Evolutionary conservation across 2,888 invertebrate genomes (phyloP).

Genomic region (Plebejus melissa): DNA sequence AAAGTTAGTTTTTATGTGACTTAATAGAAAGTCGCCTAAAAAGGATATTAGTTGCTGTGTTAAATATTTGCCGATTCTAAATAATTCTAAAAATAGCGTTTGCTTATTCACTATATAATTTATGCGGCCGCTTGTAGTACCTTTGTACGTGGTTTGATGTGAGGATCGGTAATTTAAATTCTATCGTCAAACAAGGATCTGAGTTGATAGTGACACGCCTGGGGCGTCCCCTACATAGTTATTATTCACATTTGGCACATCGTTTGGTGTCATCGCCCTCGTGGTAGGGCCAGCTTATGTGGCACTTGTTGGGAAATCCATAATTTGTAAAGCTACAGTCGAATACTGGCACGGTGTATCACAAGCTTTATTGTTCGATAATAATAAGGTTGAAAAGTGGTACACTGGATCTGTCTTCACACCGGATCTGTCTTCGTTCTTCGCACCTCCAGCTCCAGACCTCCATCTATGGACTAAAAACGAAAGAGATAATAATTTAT

Average conservation of each 20-base stretch:
- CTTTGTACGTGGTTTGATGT: constrained; percentile 7
- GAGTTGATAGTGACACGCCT: constrained; percentile 47
- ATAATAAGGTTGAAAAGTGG: background rate
- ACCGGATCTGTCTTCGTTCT: too few relatives aligned
- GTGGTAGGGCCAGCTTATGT: constrained; percentile 42
- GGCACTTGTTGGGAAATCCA: constrained; percentile 40
- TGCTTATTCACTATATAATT: background rate
- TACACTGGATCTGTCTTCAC: too few relatives aligned
- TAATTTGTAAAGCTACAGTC: background rate
- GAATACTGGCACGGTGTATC: too few relatives aligned
- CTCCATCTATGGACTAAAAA: too few relatives aligned
- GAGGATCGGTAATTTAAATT: constrained; percentile 48
- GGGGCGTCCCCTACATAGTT: constrained; percentile 58
- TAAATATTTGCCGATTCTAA: background rate
- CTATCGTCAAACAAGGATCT: constrained; percentile 57
- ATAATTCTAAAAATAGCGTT: background rate
- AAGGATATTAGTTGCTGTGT: too few relatives aligned
- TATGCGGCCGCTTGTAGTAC: constrained; percentile 14
- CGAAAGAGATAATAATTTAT: too few relatives aligned
- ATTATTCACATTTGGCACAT: constrained; percentile 68
- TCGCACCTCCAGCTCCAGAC: too few relatives aligned
- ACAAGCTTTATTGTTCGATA: too few relatives aligned
- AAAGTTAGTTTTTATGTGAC: too few relatives aligned
- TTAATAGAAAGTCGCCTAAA: too few relatives aligned
- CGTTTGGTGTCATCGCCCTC: constrained; percentile 53